phyloP scores from a whole-genome alignment of 2,113 vertebrate genomes.

The Aldabrachelys gigantea region DNA sequence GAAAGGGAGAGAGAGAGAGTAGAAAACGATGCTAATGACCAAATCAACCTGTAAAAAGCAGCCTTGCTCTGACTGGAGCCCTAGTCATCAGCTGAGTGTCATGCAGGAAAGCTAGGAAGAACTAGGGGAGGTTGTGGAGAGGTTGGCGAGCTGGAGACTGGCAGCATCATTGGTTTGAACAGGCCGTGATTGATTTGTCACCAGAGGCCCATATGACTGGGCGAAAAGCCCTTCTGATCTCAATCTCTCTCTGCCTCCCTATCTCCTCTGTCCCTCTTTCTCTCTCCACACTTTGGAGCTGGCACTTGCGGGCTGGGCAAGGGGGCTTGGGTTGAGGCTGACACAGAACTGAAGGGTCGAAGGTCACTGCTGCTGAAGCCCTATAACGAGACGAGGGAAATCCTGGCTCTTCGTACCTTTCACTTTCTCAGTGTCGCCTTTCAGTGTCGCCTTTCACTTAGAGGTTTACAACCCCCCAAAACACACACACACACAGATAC shows the following conservation, averaged over 20 bases:
- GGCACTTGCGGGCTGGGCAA: constrained; percentile 72
- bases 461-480: constrained; percentile 66
- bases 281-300: constrained; percentile 5
- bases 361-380: constrained; percentile 65
- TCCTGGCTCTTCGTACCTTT: constrained; percentile 42
- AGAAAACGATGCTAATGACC: constrained; percentile 67
- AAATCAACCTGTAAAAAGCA: constrained; percentile 62
- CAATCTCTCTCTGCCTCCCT: constrained; percentile 57
- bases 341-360: constrained; percentile 47
- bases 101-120: constrained; percentile 52
- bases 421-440: constrained; percentile 28
- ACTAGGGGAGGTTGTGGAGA: constrained; percentile 62
- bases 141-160: constrained; percentile 65
- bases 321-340: constrained; percentile 41
- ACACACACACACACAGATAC: constrained; percentile 28
- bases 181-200: constrained; percentile 80
- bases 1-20: background rate
- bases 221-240: constrained; percentile 68
- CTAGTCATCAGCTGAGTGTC: constrained; percentile 73
- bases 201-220: constrained; percentile 73
- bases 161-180: constrained; percentile 75
- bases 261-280: constrained; percentile 38
- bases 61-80: constrained; percentile 65
- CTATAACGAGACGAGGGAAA: constrained; percentile 54
- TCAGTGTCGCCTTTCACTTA: background rate